Evolutionary conservation across 2,113 vertebrate genomes (phyloP), one percentile per base, ranked within the genome.

Genomic region (Microcebus tavaratra): DNA sequence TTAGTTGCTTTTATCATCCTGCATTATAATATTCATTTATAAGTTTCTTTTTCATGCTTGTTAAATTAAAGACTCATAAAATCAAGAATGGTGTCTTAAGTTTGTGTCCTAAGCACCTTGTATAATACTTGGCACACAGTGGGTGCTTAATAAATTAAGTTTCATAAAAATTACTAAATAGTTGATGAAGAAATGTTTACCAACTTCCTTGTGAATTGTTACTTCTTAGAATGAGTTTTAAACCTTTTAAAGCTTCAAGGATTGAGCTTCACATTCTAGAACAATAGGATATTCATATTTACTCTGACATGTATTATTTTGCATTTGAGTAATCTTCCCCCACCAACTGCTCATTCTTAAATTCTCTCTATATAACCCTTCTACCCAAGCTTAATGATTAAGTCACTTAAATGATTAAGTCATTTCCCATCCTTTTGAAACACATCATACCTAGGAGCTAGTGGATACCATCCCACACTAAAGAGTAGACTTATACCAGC

Each of bases 121-220:
- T 6, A 27, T 76, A 84, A 81, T 39, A 57, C 20, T 82, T 73
- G 48, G 42, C 53, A 88, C 12, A 25, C 3, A 27, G 57, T 1
- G 45, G 34, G 3, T 67, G 13, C 21, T 87, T 45, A 59, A 14
- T 78, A 68, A 68, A 34, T 31, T 84, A 27, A 94, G 34, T 61
- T 91, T 68, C 4, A 25, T 79, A 79, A 68, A 50, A 79, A 82
- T 93, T 88, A 91, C 88, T 88, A 93, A 88, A 25, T 4, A 83
- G 42, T 34, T 36, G 25, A 55, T 34, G 29, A 73, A 57, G 12
- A 34, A 68, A 65, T 36, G 11, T 65, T 82, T 73, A n/a, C 70
- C 59, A 94, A 76, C 20, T 87, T 88, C 57, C n/a, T 84, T 53
- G 3, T 34, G n/a, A 90, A 76, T 55, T 50, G 5, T 59, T 39